Evolutionary conservation across 2,888 invertebrate species (phyloP).

Genomic region (Drosophila mercatorum): DNA sequence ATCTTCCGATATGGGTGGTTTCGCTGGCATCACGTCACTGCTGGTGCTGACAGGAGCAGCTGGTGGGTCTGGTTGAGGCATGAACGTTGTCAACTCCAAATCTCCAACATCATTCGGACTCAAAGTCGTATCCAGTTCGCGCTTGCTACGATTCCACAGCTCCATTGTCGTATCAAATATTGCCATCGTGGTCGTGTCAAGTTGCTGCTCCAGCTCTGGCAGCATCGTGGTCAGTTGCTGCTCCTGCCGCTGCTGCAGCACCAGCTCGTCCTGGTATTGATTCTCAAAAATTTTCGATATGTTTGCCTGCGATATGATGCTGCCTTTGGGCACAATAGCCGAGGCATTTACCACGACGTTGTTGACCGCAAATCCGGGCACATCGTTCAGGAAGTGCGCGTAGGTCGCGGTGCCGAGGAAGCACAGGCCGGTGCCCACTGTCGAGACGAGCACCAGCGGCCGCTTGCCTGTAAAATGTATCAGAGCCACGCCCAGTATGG

Average conservation of each 20-base stretch:
- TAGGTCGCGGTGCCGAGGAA: slow-evolving; percentile 86
- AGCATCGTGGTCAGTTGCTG: slow-evolving; percentile 40
- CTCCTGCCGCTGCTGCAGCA: slow-evolving; percentile 8
- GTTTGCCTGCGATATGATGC: slow-evolving; percentile 81
- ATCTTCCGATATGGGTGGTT: slow-evolving; percentile 64
- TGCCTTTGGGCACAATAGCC: slow-evolving; percentile 76
- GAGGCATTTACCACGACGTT: slow-evolving; percentile 84
- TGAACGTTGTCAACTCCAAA: slow-evolving; percentile 52
- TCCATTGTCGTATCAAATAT: slow-evolving; percentile 33
- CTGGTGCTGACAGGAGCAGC: slow-evolving; percentile 5
- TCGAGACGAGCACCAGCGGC: slow-evolving; percentile 88
- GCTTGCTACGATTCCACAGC: slow-evolving; percentile 60
- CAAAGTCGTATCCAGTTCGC: slow-evolving; percentile 51
- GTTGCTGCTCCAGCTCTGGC: slow-evolving; percentile 25
- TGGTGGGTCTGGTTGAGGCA: slow-evolving; percentile 2
- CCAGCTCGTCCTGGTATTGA: slow-evolving; percentile 64
- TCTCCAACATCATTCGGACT: slow-evolving; percentile 18
- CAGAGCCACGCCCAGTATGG: slow-evolving; percentile 87
- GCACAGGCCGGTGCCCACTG: slow-evolving; percentile 88
- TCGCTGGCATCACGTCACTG: slow-evolving; percentile 14
- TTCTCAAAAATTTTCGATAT: slow-evolving; percentile 82
- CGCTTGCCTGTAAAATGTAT: slow-evolving; percentile 91
- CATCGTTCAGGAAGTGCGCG: slow-evolving; percentile 82
- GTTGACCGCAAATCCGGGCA: slow-evolving; percentile 83
- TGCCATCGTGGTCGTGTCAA: slow-evolving; percentile 39